Base-by-base conservation (phyloP, 2,797 vertebrate genomes). In the Carapus acus region DNA sequence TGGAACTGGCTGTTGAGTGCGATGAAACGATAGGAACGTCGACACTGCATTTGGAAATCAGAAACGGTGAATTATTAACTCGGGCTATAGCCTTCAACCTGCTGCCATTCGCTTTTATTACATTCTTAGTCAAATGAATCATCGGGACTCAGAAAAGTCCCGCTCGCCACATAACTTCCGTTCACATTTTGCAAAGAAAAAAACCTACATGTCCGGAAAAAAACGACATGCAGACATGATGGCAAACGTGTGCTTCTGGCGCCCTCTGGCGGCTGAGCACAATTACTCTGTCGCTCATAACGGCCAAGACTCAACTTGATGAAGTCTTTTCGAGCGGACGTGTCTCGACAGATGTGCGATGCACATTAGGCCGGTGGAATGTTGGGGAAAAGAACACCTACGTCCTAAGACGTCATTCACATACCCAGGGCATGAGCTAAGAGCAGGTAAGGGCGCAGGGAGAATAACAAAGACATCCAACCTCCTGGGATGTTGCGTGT, bases 291-390 rank as follows among this genome's bases (percentile, higher is more conserved):
- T 18, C 16, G 31, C 9, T 33, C 15, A 3, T 1, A 14, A 56
- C 76, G 61, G 71, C 44, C 40, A 49, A 66, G 13, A 43, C 53
- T n/a, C n/a, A n/a, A n/a, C n/a, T 44, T 50, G 53, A 46, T 69
- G 69, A 55, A 20, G 57, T 52, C 62, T n/a, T 54, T 33, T 18
- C 37, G 54, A 24, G 43, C 67, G 68, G 72, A 56, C 75, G 65
- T 71, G 82, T 77, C 75, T 76, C 45, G 71, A 80, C 77, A 83
- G 59, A 82, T 73, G 71, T 66, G 65, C 67, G 46, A 24, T 20
- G 46, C 73, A 68, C 77, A 73, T 76, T 72, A 73, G 61, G 43
- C 59, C 15, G 36, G 44, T 74, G 78, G 78, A 83, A 82, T 84
- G 78, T 75, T 73, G 68, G 62, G 65, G 53, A 71, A 15, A 55